A percentile compares a stretch with the other conserved stretches of the same genome.
Conservation (phyloP, 1,140 invertebrate genomes). For the Tetraneura akinire region DNA sequence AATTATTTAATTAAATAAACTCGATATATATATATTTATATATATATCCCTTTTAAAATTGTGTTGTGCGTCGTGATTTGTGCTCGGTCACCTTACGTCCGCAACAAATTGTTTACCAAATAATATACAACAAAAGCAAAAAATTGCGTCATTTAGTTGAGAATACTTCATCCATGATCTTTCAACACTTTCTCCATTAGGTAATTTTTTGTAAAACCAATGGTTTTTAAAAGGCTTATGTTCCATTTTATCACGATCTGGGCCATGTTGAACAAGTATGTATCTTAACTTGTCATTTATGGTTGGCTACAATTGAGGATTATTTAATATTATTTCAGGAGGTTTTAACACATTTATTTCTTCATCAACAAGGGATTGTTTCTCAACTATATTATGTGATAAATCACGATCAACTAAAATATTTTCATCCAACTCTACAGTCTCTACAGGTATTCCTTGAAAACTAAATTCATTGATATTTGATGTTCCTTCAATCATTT, state of each 20-base stretch:
- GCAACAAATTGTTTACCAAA: too few relatives aligned
- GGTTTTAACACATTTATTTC: not conserved
- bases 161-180: not conserved
- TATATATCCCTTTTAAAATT: too few relatives aligned
- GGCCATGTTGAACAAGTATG: not conserved
- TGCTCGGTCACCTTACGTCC: too few relatives aligned
- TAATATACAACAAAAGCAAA: conserved; percentile 7
- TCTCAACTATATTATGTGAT: not conserved
- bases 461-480: not conserved
- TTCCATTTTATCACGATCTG: not conserved
- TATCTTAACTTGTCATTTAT: not conserved
- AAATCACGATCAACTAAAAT: conserved; percentile 3
- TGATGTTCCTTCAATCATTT: conserved; percentile 8
- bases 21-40: too few relatives aligned
- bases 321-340: conserved; percentile 3
- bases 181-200: not conserved
- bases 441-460: not conserved
- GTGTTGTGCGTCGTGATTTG: too few relatives aligned
- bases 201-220: conserved; percentile 1
- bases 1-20: too few relatives aligned
- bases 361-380: conserved; percentile 9
- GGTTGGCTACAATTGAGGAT: not conserved
- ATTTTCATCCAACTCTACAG: not conserved
- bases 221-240: not conserved
- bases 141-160: not conserved